phyloP scores from a whole-genome alignment of 2,797 vertebrate genomes.

The Syngnathus rostellatus region DNA sequence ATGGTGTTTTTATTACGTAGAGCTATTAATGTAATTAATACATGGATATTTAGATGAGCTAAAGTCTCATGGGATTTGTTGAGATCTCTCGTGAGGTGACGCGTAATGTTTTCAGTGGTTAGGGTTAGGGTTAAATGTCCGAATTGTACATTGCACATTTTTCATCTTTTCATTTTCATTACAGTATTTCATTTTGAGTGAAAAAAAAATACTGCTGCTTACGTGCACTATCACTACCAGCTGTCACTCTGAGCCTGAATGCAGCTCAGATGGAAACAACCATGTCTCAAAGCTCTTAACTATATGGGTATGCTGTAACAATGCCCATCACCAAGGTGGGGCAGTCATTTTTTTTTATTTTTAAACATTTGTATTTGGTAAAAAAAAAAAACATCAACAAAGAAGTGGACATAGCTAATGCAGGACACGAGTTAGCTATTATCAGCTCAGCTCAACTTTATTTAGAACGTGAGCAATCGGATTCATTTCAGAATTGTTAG shows the following conservation, averaged over 20 bases:
- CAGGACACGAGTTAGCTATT: too few species aligned
- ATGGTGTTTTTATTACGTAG: neutral
- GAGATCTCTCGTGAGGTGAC: neutral
- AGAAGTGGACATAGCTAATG: too few species aligned
- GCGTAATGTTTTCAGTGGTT: neutral
- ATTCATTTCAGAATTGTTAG: neutral
- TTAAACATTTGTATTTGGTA: constrained; percentile 8
- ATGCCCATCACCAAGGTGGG: constrained; percentile 41
- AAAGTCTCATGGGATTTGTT: neutral
- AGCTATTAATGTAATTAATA: neutral
- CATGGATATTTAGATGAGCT: neutral
- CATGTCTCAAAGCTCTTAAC: constrained; percentile 73
- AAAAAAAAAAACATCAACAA: too few species aligned
- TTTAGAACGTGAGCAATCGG: too few species aligned
- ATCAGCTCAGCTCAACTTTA: too few species aligned
- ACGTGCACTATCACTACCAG: constrained; percentile 64
- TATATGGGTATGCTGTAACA: constrained; percentile 29
- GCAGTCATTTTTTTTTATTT: constrained; percentile 24
- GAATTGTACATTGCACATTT: neutral
- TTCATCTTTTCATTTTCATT: constrained; percentile 7
- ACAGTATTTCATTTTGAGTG: constrained; percentile 20
- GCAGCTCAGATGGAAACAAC: constrained; percentile 67
- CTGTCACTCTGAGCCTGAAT: constrained; percentile 62
- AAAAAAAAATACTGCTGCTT: constrained; percentile 56
- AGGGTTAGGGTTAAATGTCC: neutral